Conservation (phyloP, 1,140 invertebrate species). For the Caenorhabditis briggsae region DNA sequence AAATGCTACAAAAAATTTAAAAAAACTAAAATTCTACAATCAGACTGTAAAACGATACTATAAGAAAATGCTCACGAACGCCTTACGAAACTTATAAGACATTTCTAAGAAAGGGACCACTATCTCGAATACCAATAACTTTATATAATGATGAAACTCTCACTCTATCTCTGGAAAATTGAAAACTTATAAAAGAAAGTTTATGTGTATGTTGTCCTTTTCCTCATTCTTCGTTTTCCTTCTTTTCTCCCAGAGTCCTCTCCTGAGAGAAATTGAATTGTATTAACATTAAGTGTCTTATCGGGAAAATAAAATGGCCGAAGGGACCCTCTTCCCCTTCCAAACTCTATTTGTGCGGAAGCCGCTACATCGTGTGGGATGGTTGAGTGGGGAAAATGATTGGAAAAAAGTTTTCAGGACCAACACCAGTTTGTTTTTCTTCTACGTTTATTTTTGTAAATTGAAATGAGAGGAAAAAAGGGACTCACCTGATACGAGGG, state of each 20-base stretch:
- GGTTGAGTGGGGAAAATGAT: conserved; percentile 28
- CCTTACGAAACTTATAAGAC: too few relatives aligned
- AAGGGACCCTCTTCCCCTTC: neutral
- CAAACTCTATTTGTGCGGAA: conserved; percentile 52
- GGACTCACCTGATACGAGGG: conserved; percentile 75
- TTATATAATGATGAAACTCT: conserved; percentile 3
- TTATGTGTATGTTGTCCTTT: conserved; percentile 29
- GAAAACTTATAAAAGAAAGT: conserved; percentile 40
- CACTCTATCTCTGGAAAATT: neutral
- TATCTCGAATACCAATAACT: neutral
- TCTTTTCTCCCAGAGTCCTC: conserved; percentile 11
- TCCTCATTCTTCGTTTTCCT: neutral
- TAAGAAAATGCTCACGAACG: too few relatives aligned
- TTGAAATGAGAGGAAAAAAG: neutral
- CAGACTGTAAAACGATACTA: too few relatives aligned
- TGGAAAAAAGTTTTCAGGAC: conserved; percentile 13
- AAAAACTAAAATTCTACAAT: too few relatives aligned
- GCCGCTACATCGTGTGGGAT: neutral
- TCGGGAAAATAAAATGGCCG: conserved; percentile 45
- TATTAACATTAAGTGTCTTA: conserved; percentile 56
- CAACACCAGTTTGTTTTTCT: neutral
- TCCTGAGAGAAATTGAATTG: conserved; percentile 50
- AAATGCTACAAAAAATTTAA: too few relatives aligned
- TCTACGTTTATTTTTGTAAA: neutral
- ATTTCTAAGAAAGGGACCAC: too few relatives aligned